Conservation (phyloP, 2,113 vertebrate genomes). For the Prochilodus magdalenae region DNA sequence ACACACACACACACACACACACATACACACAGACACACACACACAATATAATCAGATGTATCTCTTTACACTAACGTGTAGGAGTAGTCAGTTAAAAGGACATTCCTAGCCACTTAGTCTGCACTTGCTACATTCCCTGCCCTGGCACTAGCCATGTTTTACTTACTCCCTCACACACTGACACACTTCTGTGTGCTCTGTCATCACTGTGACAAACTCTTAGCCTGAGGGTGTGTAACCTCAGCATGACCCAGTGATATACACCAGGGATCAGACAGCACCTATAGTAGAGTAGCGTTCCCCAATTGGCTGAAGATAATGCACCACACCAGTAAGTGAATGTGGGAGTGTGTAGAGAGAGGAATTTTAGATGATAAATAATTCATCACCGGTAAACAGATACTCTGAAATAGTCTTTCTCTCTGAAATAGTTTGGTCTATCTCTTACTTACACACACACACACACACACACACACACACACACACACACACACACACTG, state of each 20-base stretch:
- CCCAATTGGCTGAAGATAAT: neutral
- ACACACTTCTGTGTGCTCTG: neutral
- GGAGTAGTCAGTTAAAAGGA: neutral
- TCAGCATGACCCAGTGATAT: conserved; percentile 9
- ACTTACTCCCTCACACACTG: neutral
- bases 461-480: no score
- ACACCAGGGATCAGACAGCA: conserved; percentile 3
- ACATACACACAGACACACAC: no score
- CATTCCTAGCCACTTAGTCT: neutral
- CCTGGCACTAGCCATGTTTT: conserved; percentile 36
- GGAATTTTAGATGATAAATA: conserved; percentile 75
- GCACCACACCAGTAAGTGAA: conserved; percentile 14
- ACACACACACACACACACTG: no score
- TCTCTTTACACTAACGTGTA: neutral
- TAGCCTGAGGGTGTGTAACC: neutral
- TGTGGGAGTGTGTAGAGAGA: conserved; percentile 12
- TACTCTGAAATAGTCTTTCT: conserved; percentile 18
- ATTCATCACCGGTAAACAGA: conserved; percentile 68
- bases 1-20: no score
- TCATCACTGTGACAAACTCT: conserved; percentile 16
- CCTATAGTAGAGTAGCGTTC: conserved; percentile 26
- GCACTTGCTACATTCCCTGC: neutral
- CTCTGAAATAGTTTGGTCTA: neutral
- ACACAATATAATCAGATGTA: no score
- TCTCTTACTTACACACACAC: neutral